Evolutionary conservation across 2,888 invertebrate species (phyloP).

Genomic region (Celastrina argiolus): DNA sequence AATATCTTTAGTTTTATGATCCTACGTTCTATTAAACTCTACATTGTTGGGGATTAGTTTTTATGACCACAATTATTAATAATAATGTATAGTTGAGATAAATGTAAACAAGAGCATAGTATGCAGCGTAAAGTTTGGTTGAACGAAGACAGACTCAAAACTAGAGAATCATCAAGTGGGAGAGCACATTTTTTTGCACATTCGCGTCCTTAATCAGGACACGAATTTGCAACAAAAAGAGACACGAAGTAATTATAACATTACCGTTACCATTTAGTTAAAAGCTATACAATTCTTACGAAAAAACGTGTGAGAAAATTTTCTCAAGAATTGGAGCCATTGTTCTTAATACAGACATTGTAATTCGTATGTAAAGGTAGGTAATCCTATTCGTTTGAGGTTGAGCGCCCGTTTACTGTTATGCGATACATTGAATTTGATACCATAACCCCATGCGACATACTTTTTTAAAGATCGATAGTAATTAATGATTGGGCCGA

Average conservation of each 20-base stretch:
- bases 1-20: constrained; percentile 14
- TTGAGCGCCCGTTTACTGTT: constrained; percentile 33
- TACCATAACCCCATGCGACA: neutral
- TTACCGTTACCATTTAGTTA: constrained; percentile 17
- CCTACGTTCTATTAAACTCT: neutral
- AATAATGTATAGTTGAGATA: neutral
- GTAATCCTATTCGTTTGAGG: constrained; percentile 36
- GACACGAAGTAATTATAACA: constrained; percentile 3
- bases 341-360: constrained; percentile 45
- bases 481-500: neutral
- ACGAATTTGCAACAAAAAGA: too few relatives aligned
- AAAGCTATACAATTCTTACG: neutral
- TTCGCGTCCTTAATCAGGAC: too few relatives aligned
- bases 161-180: too few relatives aligned
- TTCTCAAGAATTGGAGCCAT: constrained; percentile 49
- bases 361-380: constrained; percentile 29
- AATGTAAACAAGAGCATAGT: neutral
- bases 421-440: constrained; percentile 20
- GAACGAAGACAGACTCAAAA: too few relatives aligned
- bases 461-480: neutral
- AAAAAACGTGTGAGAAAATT: constrained; percentile 51
- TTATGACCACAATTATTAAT: neutral
- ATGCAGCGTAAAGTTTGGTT: neutral
- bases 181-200: too few relatives aligned
- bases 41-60: neutral